Conservation (phyloP, 2,888 invertebrate genomes). For the Ommatoiulus sabulosus region DNA sequence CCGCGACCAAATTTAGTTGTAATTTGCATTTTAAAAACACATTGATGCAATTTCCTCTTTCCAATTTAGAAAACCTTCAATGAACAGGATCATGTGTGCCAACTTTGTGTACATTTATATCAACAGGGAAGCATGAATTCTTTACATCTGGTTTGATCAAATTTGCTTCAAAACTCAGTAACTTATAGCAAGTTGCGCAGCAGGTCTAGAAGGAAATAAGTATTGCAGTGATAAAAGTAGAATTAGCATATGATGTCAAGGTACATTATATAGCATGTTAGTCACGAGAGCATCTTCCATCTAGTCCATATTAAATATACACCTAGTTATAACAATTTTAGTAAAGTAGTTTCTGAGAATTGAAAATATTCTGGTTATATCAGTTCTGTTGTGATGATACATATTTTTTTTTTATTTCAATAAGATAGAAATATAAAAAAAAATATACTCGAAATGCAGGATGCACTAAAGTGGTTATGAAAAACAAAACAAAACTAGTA, state of each 20-base stretch:
- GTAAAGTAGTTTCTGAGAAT: background rate
- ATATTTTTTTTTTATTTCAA: no score
- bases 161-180: background rate
- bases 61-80: background rate
- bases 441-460: no score
- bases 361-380: background rate
- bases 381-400: background rate
- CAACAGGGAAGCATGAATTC: background rate
- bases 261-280: background rate
- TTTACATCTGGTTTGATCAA: background rate
- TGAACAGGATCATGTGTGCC: background rate
- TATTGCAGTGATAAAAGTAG: background rate
- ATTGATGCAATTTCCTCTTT: conserved; percentile 24
- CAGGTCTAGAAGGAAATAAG: background rate
- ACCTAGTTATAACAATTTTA: background rate
- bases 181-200: background rate
- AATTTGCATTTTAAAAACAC: conserved; percentile 29
- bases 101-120: background rate
- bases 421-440: no score
- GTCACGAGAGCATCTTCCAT: background rate
- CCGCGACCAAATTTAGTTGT: background rate
- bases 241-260: conserved; percentile 30
- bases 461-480: no score
- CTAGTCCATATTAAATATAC: no score
- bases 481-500: no score